Evolutionary conservation across 2,888 invertebrate genomes (phyloP).

Genomic region (Branchipolynoe longqiensis): DNA sequence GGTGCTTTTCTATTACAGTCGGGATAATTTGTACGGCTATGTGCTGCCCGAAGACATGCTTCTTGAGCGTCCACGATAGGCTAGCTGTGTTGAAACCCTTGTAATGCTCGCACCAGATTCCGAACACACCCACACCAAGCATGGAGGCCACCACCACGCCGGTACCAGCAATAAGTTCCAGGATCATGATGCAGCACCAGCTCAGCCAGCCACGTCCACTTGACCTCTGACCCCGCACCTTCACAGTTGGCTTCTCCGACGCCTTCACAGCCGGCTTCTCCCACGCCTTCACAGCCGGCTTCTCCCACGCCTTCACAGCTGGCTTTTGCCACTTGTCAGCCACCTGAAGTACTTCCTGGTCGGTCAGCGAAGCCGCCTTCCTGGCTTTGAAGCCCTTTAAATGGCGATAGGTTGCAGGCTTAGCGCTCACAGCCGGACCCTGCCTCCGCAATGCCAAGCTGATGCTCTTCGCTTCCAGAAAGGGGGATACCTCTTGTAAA

Average conservation of each 20-base stretch:
- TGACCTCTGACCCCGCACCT: not conserved
- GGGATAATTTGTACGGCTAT: slow-evolving; percentile 70
- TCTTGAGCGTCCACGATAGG: not conserved
- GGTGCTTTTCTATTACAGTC: not conserved
- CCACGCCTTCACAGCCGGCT: too few species aligned
- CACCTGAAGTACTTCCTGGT: too few species aligned
- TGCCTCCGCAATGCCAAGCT: too few species aligned
- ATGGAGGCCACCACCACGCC: slow-evolving; percentile 4
- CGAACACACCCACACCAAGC: slow-evolving; percentile 1
- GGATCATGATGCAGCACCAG: slow-evolving; percentile 17
- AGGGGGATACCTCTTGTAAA: not conserved
- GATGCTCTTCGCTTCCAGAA: not conserved
- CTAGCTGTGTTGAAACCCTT: slow-evolving; percentile 1
- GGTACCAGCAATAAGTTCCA: not conserved
- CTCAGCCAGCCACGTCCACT: slow-evolving; percentile 11
- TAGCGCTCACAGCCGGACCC: too few species aligned
- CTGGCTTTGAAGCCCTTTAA: too few species aligned
- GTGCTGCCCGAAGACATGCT: slow-evolving; percentile 71
- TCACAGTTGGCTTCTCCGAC: not conserved
- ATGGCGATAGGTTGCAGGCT: too few species aligned
- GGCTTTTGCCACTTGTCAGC: too few species aligned
- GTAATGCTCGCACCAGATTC: slow-evolving; percentile 22
- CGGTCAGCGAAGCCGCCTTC: too few species aligned
- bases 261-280: not conserved
- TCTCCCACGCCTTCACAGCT: too few species aligned